Evolutionary conservation across 2,113 vertebrate genomes (phyloP).

Genomic region (Mirounga angustirostris): DNA sequence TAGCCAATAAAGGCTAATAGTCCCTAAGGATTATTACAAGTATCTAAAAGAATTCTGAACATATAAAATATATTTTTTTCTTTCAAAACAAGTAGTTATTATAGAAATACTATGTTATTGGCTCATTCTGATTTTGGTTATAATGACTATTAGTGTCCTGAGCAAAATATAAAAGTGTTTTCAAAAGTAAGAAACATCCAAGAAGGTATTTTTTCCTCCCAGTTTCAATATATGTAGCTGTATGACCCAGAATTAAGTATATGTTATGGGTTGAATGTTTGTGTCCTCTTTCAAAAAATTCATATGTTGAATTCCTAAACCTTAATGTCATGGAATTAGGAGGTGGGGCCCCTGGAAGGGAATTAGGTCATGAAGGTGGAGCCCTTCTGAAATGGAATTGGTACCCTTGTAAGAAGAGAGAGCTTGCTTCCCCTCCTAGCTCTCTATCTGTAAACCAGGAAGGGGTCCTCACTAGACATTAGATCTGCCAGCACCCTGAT

Average conservation of each 20-base stretch:
- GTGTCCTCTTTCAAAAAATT: background rate
- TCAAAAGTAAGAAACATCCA: background rate
- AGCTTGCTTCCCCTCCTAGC: background rate
- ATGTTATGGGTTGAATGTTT: background rate
- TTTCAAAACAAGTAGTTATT: slow-evolving; percentile 34
- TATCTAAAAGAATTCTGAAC: background rate
- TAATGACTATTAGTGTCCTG: background rate
- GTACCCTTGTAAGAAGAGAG: background rate
- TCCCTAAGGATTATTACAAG: background rate
- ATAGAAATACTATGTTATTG: background rate
- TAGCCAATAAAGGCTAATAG: background rate
- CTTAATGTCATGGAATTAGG: background rate
- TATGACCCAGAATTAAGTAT: background rate
- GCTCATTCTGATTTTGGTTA: slow-evolving; percentile 19
- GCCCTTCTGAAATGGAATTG: background rate
- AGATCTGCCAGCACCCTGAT: background rate
- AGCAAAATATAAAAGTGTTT: slow-evolving; percentile 21
- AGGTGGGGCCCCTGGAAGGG: background rate
- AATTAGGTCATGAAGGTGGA: background rate
- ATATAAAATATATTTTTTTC: background rate
- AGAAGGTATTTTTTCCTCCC: slow-evolving; percentile 2
- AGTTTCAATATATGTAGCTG: slow-evolving; percentile 52
- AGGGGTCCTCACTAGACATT: background rate
- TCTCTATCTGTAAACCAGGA: background rate
- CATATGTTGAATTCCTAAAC: background rate